Conservation (phyloP, 2,797 vertebrate species). For the Amblyraja radiata region DNA sequence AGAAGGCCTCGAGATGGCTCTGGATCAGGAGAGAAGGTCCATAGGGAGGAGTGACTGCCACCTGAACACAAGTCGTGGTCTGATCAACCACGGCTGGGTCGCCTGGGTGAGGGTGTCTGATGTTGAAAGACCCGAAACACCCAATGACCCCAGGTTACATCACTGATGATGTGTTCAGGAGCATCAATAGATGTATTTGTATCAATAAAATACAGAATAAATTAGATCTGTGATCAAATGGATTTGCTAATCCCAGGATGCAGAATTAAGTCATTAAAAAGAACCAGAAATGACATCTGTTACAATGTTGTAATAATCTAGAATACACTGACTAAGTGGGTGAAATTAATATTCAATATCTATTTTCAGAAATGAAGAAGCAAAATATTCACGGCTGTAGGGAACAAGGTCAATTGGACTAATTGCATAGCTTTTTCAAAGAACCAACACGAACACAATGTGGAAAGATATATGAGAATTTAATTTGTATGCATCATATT, state of each 20-base stretch:
- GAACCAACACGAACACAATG: not conserved
- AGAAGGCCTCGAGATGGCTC: too few species aligned
- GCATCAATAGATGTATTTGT: too few species aligned
- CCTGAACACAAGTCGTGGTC: too few species aligned
- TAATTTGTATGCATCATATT: not conserved
- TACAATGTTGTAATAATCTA: not conserved
- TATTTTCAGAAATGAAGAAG: not conserved
- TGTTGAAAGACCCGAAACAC: too few species aligned
- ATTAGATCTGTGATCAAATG: too few species aligned
- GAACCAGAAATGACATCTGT: not conserved
- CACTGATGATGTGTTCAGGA: too few species aligned
- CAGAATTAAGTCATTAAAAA: not conserved
- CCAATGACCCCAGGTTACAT: too few species aligned
- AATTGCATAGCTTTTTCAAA: conserved; percentile 2
- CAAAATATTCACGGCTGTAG: not conserved
- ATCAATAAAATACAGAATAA: not conserved
- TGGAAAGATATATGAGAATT: not conserved
- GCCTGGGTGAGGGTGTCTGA: too few species aligned
- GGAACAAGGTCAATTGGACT: not conserved
- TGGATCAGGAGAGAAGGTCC: too few species aligned
- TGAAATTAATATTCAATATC: not conserved
- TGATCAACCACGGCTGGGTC: too few species aligned
- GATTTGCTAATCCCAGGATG: not conserved
- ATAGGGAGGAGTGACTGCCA: too few species aligned
- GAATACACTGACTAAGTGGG: not conserved